Conservation (phyloP, 2,113 vertebrate species). For the Saguinus midas region DNA sequence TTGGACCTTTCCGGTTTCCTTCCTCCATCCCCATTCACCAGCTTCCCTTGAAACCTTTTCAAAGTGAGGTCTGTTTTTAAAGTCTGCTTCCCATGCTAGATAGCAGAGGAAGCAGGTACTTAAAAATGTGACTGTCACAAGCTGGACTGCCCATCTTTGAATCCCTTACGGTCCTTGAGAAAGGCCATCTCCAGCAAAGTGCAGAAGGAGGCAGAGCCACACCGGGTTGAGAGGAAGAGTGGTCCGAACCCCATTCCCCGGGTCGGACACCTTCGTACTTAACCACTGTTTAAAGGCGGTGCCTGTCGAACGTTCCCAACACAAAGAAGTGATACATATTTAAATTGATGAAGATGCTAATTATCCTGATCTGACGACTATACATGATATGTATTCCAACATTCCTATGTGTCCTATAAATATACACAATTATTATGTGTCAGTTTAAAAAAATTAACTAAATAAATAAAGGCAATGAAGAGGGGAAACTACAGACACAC, state of each 20-base stretch:
- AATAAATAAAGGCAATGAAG: not conserved
- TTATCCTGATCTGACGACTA: not conserved
- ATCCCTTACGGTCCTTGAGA: not conserved
- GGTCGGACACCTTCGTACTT: not conserved
- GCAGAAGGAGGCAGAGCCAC: not conserved
- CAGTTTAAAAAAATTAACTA: not conserved
- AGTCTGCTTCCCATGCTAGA: not conserved
- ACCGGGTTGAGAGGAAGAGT: not conserved
- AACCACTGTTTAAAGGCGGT: no score
- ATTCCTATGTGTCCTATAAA: not conserved
- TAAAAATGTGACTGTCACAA: not conserved
- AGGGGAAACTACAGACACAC: not conserved
- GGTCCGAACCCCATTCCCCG: not conserved
- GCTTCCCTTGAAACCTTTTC: constrained; percentile 38
- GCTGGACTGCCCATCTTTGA: not conserved
- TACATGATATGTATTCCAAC: not conserved
- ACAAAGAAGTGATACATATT: not conserved
- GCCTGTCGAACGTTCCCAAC: not conserved
- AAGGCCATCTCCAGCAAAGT: not conserved
- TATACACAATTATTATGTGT: not conserved
- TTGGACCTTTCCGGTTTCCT: not conserved
- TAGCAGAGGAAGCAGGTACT: not conserved
- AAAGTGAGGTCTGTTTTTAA: constrained; percentile 37
- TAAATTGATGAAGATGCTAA: not conserved
- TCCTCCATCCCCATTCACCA: not conserved